A percentile compares a stretch with the other conserved stretches of the same genome.
These are phyloP conservation scores for Ophonus ardosiacus DNA, from an alignment of 2,888 invertebrate genomes.

Conservation along the genomic window DNA sequence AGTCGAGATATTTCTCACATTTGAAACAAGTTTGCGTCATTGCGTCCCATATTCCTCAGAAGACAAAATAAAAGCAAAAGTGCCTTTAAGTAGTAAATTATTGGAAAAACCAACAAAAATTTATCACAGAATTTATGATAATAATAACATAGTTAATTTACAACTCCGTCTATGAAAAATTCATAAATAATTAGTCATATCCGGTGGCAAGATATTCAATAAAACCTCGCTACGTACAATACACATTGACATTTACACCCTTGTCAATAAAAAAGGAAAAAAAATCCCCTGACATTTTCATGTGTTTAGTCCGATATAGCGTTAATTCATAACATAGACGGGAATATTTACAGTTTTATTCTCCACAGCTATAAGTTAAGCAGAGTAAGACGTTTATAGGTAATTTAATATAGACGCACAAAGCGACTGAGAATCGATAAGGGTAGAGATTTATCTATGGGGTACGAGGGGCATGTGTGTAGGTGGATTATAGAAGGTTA, in stretches of 20 bases:
- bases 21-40: too few relatives aligned
- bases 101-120: background rate
- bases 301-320: conserved; percentile 32
- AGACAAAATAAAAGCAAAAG: too few relatives aligned
- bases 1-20: too few relatives aligned
- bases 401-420: conserved; percentile 56
- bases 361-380: conserved; percentile 47
- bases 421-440: conserved; percentile 21
- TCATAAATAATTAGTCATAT: conserved; percentile 27
- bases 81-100: too few relatives aligned
- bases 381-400: conserved; percentile 44
- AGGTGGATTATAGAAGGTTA: background rate
- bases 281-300: conserved; percentile 25
- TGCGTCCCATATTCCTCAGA: too few relatives aligned
- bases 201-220: conserved; percentile 36
- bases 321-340: conserved; percentile 32
- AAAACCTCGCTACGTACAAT: conserved; percentile 36
- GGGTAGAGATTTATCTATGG: conserved; percentile 52
- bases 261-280: conserved; percentile 15
- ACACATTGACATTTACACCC: conserved; percentile 51
- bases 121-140: background rate
- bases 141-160: conserved; percentile 13
- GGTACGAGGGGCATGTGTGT: background rate
- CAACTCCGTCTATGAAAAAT: background rate
- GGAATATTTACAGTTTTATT: conserved; percentile 49